Conservation (phyloP, 2,797 vertebrate species). For the Malurus leucopterus region DNA sequence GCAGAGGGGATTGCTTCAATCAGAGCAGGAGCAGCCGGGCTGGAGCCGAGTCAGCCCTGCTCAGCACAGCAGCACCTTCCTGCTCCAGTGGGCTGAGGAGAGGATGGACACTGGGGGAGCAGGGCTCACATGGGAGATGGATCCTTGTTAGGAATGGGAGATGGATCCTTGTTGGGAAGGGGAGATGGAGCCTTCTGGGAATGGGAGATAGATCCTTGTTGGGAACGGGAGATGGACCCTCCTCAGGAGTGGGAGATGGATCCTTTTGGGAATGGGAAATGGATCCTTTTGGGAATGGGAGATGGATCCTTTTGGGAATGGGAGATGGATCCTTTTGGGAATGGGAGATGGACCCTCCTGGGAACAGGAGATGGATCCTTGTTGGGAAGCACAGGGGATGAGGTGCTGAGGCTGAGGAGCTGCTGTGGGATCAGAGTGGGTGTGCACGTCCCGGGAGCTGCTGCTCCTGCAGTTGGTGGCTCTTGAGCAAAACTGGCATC, state of each 20-base stretch:
- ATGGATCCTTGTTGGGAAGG: rapidly evolving
- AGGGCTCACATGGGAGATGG: background rate
- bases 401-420: background rate
- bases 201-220: rapidly evolving
- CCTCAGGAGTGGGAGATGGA: too few relatives aligned
- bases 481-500: background rate
- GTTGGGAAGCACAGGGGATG: rapidly evolving
- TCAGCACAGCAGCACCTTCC: background rate
- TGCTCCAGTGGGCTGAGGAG: rapidly evolving
- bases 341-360: too few relatives aligned
- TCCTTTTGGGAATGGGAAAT: too few relatives aligned
- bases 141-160: rapidly evolving
- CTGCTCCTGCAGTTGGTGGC: background rate
- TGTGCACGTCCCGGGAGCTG: rapidly evolving
- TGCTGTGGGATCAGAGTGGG: background rate
- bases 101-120: background rate
- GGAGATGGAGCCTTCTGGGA: too few relatives aligned
- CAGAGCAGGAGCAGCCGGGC: background rate
- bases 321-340: too few relatives aligned
- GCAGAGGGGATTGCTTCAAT: background rate
- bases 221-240: background rate
- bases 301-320: too few relatives aligned
- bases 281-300: too few relatives aligned
- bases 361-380: rapidly evolving
- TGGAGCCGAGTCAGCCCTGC: background rate